phyloP scores from a whole-genome alignment of 2,113 vertebrate species.

The Prolemur simus region DNA sequence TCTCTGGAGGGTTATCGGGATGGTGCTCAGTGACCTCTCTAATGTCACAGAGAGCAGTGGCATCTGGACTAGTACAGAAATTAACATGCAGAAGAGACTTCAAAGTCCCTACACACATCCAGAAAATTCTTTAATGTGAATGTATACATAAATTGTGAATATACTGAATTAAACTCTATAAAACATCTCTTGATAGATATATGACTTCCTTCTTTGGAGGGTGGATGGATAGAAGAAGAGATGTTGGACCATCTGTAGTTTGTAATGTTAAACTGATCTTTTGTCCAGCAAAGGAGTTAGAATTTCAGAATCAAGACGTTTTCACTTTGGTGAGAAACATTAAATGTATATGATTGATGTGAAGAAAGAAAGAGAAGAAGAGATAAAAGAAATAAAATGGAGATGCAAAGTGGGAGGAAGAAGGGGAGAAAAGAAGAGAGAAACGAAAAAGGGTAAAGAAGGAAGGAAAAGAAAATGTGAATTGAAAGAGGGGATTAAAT shows the following conservation, averaged over 20 bases:
- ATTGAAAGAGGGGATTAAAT: neutral
- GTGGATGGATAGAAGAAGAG: neutral
- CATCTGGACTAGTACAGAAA: conserved; percentile 66
- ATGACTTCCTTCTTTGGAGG: neutral
- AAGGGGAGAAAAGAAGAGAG: neutral
- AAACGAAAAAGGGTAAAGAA: neutral
- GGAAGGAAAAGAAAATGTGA: neutral
- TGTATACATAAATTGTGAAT: neutral
- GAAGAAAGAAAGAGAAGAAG: neutral
- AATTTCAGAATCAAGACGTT: conserved; percentile 6
- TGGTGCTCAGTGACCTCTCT: conserved; percentile 62
- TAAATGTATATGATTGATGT: neutral
- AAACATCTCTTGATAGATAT: neutral
- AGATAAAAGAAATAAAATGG: neutral
- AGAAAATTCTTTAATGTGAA: conserved; percentile 31
- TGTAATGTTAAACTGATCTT: neutral
- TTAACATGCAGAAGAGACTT: conserved; percentile 64
- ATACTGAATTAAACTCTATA: neutral
- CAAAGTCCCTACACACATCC: conserved; percentile 38
- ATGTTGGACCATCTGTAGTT: neutral
- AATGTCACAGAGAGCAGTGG: conserved; percentile 62
- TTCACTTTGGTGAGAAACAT: neutral
- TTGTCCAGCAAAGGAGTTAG: neutral
- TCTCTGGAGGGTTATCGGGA: conserved; percentile 27
- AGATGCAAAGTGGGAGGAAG: neutral